Evolutionary conservation across 2,888 invertebrate genomes (phyloP).

Genomic region (Acleris laterana): DNA sequence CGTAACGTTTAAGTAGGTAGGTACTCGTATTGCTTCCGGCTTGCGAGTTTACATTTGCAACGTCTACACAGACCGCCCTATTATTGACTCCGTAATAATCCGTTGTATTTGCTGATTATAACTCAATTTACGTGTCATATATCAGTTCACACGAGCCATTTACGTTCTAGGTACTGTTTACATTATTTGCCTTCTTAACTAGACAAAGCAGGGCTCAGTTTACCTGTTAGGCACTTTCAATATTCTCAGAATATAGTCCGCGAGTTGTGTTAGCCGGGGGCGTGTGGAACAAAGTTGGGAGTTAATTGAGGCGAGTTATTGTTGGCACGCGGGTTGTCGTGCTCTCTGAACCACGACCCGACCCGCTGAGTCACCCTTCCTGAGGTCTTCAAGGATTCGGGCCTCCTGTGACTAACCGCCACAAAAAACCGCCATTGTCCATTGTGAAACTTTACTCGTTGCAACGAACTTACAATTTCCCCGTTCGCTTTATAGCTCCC

Average conservation of each 20-base stretch:
- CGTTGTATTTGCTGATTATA: constrained; percentile 3
- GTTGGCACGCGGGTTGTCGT: constrained; percentile 51
- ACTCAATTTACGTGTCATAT: constrained; percentile 2
- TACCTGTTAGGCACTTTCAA: constrained; percentile 1
- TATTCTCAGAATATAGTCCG: constrained; percentile 11
- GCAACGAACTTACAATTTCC: constrained; percentile 28
- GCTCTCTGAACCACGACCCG: constrained; percentile 68
- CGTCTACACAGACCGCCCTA: not conserved
- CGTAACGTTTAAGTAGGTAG: no score
- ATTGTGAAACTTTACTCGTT: constrained; percentile 34
- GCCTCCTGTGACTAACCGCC: constrained; percentile 66
- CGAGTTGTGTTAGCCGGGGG: constrained; percentile 16
- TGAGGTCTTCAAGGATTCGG: constrained; percentile 67
- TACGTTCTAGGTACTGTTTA: not conserved
- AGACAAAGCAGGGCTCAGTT: not conserved
- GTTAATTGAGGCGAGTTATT: constrained; percentile 34
- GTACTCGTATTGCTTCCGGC: no score
- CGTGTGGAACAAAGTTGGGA: constrained; percentile 26
- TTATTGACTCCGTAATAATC: not conserved
- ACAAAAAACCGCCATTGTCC: constrained; percentile 71
- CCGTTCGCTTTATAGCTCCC: constrained; percentile 26
- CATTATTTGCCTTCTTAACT: constrained; percentile 1
- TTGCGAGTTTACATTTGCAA: no score
- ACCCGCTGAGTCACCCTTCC: constrained; percentile 75
- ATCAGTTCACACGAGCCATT: constrained; percentile 5